phyloP scores from a whole-genome alignment of 2,113 vertebrate genomes.

The Amphiprion percula region DNA sequence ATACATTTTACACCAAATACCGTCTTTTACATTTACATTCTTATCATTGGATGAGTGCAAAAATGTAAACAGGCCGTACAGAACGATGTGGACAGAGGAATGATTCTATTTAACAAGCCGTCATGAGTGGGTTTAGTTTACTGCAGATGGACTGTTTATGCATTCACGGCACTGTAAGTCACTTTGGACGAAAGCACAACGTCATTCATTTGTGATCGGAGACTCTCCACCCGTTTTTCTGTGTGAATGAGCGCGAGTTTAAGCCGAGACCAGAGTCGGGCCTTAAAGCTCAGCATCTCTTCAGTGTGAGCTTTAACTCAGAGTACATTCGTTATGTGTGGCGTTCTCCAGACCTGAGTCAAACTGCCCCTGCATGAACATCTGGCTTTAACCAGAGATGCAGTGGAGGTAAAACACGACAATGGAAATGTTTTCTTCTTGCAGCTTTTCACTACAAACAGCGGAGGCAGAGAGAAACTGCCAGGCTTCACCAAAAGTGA shows the following conservation, averaged over 20 bases:
- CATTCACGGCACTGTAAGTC: conserved; percentile 45
- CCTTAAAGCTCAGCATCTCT: conserved; percentile 17
- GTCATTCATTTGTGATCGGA: conserved; percentile 49
- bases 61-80: conserved; percentile 43
- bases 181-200: conserved; percentile 49
- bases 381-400: neutral
- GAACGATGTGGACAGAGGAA: conserved; percentile 25
- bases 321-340: conserved; percentile 63
- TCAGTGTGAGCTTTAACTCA: conserved; percentile 36
- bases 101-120: conserved; percentile 17
- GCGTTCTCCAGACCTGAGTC: conserved; percentile 26
- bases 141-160: conserved; percentile 41
- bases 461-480: too few species aligned
- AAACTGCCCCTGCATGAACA: neutral
- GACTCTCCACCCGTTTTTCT: conserved; percentile 64
- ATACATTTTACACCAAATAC: conserved; percentile 58
- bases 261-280: conserved; percentile 1
- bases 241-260: conserved; percentile 5
- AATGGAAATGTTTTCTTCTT: too few species aligned
- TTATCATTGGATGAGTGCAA: conserved; percentile 54
- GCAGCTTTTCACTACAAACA: too few species aligned
- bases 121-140: conserved; percentile 13
- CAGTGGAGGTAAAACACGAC: too few species aligned
- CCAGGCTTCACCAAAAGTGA: too few species aligned
- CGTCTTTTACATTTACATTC: conserved; percentile 65